Evolutionary conservation across 2,797 vertebrate species (phyloP).

Genomic region (Naso thynnoides): DNA sequence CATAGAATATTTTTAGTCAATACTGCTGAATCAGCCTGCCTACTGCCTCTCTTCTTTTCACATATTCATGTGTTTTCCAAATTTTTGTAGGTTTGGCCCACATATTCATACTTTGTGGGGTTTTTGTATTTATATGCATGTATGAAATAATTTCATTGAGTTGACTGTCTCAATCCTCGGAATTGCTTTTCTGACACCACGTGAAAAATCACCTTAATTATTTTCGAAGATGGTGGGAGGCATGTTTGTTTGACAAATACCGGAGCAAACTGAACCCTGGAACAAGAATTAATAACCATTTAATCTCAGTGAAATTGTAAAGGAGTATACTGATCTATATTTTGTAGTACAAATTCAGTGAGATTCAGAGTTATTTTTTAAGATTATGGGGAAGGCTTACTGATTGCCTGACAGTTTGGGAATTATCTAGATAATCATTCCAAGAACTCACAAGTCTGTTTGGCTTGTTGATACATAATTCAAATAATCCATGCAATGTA

Average conservation of each 20-base stretch:
- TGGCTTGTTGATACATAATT: neutral
- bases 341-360: too few species aligned
- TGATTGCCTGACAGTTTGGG: neutral
- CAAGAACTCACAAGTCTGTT: neutral
- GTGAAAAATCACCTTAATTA: constrained; percentile 47
- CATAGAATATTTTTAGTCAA: constrained; percentile 31
- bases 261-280: constrained; percentile 13
- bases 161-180: constrained; percentile 32
- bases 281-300: constrained; percentile 24
- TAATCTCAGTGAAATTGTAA: constrained; percentile 9
- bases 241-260: constrained; percentile 28
- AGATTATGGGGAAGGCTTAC: neutral
- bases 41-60: constrained; percentile 7
- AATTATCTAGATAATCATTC: neutral
- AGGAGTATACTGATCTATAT: neutral
- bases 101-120: constrained; percentile 25
- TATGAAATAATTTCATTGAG: constrained; percentile 27
- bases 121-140: constrained; percentile 22
- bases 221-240: constrained; percentile 27
- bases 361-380: too few species aligned
- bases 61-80: constrained; percentile 33
- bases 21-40: constrained; percentile 31
- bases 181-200: constrained; percentile 54
- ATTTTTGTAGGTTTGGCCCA: constrained; percentile 23
- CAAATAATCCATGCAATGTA: neutral